Conservation (phyloP, 2,797 vertebrate species). For the Typhlichthys subterraneus region DNA sequence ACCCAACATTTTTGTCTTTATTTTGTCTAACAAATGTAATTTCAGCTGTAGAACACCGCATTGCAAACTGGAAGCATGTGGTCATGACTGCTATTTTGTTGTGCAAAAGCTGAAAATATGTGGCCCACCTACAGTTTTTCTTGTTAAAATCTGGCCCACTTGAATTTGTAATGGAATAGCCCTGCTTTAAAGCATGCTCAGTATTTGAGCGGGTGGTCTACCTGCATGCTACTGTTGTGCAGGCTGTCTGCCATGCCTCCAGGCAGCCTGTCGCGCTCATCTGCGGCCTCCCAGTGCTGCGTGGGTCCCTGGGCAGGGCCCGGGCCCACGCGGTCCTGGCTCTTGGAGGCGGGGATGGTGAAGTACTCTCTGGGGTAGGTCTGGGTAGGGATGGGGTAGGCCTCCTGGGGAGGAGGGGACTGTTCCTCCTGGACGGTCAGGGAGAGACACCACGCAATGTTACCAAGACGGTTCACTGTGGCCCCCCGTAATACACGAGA, state of each 20-base stretch:
- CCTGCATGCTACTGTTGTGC: slow-evolving; percentile 86
- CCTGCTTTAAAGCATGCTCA: neutral
- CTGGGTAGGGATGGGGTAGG: slow-evolving; percentile 97
- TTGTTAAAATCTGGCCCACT: too few relatives aligned
- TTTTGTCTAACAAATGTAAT: too few relatives aligned
- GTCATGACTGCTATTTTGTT: too few relatives aligned
- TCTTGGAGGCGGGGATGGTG: slow-evolving; percentile 94
- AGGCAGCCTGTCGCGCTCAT: slow-evolving; percentile 80
- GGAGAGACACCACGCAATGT: neutral
- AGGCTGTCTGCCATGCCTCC: slow-evolving; percentile 77
- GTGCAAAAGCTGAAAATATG: neutral
- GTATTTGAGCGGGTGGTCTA: slow-evolving; percentile 45
- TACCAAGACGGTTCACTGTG: neutral
- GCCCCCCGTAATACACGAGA: too few relatives aligned
- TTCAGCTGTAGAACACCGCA: too few relatives aligned
- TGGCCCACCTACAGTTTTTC: too few relatives aligned
- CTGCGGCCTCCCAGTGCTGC: slow-evolving; percentile 87
- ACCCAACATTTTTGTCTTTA: too few relatives aligned
- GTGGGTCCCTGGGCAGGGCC: slow-evolving; percentile 37
- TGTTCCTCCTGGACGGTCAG: slow-evolving; percentile 82
- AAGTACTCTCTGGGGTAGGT: slow-evolving; percentile 96
- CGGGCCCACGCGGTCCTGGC: slow-evolving; percentile 85
- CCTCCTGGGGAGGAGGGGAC: slow-evolving; percentile 87
- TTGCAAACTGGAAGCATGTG: too few relatives aligned
- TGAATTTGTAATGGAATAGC: too few relatives aligned